Conservation (phyloP, 2,797 vertebrate genomes). For the Kryptolebias ocellatus region DNA sequence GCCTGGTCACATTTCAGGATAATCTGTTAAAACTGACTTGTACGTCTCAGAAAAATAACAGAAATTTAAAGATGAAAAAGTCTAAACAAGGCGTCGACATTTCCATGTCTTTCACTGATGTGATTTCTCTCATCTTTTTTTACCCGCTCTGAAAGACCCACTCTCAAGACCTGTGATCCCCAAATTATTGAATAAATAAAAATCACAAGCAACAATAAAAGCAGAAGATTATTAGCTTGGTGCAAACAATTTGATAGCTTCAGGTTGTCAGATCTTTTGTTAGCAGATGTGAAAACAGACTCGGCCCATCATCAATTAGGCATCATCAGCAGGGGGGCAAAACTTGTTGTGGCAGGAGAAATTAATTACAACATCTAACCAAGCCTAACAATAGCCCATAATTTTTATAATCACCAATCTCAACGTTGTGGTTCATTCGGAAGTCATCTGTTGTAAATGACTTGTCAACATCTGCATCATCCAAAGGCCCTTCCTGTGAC, state of each 20-base stretch:
- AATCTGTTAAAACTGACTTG: too few species aligned
- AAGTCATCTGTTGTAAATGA: conserved; percentile 51
- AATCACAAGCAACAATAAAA: conserved; percentile 11
- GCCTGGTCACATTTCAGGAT: too few species aligned
- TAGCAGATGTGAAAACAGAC: conserved; percentile 50
- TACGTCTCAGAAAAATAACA: not conserved
- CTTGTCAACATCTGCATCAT: conserved; percentile 58
- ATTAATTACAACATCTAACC: conserved; percentile 60
- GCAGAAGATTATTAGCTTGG: conserved; percentile 33
- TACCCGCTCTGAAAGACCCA: conserved; percentile 17
- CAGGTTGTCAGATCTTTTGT: conserved; percentile 60
- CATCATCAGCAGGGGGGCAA: conserved; percentile 46
- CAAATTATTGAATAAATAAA: not conserved
- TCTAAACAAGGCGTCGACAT: conserved; percentile 25
- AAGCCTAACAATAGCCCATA: conserved; percentile 61
- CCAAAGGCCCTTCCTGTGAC: conserved; percentile 49
- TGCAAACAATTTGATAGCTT: conserved; percentile 48
- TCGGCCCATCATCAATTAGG: conserved; percentile 53
- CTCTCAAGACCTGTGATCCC: conserved; percentile 30
- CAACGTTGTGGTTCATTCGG: conserved; percentile 58
- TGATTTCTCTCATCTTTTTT: conserved; percentile 35
- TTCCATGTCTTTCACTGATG: conserved; percentile 32
- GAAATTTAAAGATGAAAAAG: not conserved
- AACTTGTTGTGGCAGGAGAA: conserved; percentile 49
- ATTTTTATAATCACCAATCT: conserved; percentile 55